Evolutionary conservation across 2,113 vertebrate genomes (phyloP).

Genomic region (Pedetes capensis): DNA sequence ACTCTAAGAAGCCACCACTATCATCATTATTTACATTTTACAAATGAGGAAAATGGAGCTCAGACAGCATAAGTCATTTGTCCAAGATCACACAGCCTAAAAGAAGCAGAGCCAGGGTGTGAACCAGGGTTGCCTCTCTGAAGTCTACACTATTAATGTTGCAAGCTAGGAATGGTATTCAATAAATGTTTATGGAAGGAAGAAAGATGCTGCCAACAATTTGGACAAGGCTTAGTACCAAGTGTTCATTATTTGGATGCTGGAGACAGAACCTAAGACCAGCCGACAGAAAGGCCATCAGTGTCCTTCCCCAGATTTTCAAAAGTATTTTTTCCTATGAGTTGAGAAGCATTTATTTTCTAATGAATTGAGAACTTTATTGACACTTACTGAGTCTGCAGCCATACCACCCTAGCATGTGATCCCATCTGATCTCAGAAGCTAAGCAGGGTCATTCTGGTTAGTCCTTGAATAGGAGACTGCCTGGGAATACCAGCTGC

Average conservation of each 20-base stretch:
- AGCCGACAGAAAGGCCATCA: too few species aligned
- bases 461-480: too few species aligned
- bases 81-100: too few species aligned
- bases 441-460: too few species aligned
- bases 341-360: background rate
- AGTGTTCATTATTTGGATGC: background rate
- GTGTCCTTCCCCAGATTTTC: background rate
- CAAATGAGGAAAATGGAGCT: too few species aligned
- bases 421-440: too few species aligned
- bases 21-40: too few species aligned
- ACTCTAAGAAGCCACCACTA: background rate
- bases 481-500: too few species aligned
- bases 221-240: background rate
- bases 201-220: background rate
- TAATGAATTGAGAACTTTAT: too few species aligned
- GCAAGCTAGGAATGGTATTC: background rate
- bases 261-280: background rate
- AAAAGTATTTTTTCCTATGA: background rate
- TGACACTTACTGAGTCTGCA: too few species aligned
- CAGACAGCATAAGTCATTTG: too few species aligned
- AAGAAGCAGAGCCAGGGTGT: background rate
- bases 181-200: background rate
- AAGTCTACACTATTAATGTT: background rate
- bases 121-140: background rate
- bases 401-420: too few species aligned